phyloP scores from a whole-genome alignment of 2,113 vertebrate genomes.

The Trematocara variabile region DNA sequence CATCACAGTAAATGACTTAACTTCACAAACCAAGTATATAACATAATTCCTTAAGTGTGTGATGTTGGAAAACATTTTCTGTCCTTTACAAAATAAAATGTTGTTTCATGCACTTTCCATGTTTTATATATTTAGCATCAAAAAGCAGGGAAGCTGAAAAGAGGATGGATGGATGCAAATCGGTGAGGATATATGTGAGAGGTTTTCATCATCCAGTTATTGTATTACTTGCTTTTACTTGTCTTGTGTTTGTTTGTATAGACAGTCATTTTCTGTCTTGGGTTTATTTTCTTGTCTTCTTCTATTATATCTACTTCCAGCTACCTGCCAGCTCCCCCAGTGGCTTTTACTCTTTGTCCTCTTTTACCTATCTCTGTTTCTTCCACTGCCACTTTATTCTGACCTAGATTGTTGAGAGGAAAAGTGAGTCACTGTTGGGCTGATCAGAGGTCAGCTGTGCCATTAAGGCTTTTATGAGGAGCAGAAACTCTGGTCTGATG shows the following conservation, averaged over 20 bases:
- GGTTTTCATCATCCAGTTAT: not conserved
- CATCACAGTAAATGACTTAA: not conserved
- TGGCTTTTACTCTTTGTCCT: not conserved
- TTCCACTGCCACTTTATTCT: not conserved
- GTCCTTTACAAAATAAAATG: not conserved
- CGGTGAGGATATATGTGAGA: not conserved
- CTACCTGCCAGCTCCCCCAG: not conserved
- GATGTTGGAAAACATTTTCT: not conserved
- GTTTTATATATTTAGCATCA: not conserved
- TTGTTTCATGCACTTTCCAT: not conserved
- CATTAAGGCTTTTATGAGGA: conserved; percentile 25
- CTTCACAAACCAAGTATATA: not conserved
- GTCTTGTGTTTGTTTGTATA: not conserved
- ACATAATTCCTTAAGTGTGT: not conserved
- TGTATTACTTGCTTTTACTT: not conserved
- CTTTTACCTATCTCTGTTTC: not conserved
- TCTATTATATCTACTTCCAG: not conserved
- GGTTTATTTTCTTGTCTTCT: not conserved
- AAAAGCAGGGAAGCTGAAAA: not conserved
- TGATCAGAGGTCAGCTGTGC: not conserved
- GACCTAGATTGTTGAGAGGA: not conserved
- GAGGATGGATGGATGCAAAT: not conserved
- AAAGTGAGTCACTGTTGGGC: not conserved
- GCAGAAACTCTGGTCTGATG: not conserved
- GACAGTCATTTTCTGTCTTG: not conserved